Evolutionary conservation across 2,888 invertebrate genomes (phyloP), one percentile per base, ranked within the genome.

Genomic region (Copidosoma aretas): DNA sequence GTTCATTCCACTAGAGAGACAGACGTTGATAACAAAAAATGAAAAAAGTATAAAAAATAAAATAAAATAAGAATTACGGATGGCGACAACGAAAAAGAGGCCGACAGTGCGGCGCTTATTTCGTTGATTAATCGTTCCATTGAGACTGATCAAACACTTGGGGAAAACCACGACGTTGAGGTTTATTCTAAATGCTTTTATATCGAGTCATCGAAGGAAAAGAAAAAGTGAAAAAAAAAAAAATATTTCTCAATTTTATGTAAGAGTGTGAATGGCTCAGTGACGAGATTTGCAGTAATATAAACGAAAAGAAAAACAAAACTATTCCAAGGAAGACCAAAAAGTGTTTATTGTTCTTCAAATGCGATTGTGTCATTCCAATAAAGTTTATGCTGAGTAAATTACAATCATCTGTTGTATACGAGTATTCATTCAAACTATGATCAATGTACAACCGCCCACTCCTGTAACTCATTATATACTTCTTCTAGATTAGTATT

Each of bases 341-440:
- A 71, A 67, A 59, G 41, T 69, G 62, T 70, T 67, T 69, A 69
- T 67, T 70, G 71, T 72, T 72, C 69, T 72, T 69, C 51, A 64
- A 72, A 72, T 67, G 57, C 67, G 64, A 72, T 72, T 72, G 69
- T 67, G 67, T 70, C 71, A 72, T 72, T 72, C 67, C 67, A 72
- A 72, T 72, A 72, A 72, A 72, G 64, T 69, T 70, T 69, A 70
- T 67, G 66, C 69, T 67, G 60, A 71, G 63, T 68, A 66, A 71
- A 71, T 68, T 71, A 68, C 68, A 71, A 68, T n/a, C 32, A 60
- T 63, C 25, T 58, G 61, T 69, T 67, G 60, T 64, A 67, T 19
- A 70, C 65, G 60, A 53, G 46, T 57, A 52, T 22, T 64, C 58
- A 61, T 69, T 61, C 52, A 62, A 61, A 49, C 52, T 59, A 54